Conservation (phyloP, 2,113 vertebrate genomes). For the Campylomormyrus numenius region DNA sequence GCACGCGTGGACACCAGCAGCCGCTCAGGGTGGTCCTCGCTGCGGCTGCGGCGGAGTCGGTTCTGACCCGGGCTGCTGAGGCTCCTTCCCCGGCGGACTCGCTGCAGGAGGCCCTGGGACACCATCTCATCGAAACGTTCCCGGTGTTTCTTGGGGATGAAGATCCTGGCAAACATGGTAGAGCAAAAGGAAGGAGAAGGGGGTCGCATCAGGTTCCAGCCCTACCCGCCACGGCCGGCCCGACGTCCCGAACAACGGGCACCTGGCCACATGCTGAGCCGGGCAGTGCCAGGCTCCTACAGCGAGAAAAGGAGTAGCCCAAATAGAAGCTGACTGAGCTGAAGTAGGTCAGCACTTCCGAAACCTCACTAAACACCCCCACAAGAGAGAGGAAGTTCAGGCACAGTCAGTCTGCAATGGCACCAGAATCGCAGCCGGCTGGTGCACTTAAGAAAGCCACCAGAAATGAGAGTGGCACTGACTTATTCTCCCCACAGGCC, state of each 20-base stretch:
- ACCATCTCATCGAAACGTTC: slow-evolving; percentile 94
- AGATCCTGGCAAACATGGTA: slow-evolving; percentile 74
- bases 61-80: slow-evolving; percentile 69
- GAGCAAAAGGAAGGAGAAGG: neutral
- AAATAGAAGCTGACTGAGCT: neutral
- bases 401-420: neutral
- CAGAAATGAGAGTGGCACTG: neutral
- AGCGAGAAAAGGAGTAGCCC: neutral
- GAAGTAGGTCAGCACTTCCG: neutral
- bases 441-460: neutral
- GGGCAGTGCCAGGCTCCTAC: neutral
- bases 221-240: neutral
- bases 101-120: slow-evolving; percentile 87
- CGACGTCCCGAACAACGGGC: neutral
- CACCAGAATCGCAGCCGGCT: neutral
- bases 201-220: neutral
- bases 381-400: neutral
- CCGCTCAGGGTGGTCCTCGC: slow-evolving; percentile 85
- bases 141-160: slow-evolving; percentile 96
- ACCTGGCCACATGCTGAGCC: neutral
- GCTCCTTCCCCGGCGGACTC: slow-evolving; percentile 76
- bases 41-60: slow-evolving; percentile 82
- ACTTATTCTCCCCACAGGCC: neutral
- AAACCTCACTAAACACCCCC: neutral
- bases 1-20: slow-evolving; percentile 87